Conservation (phyloP, 2,113 vertebrate genomes). For the Cathartes aura region DNA sequence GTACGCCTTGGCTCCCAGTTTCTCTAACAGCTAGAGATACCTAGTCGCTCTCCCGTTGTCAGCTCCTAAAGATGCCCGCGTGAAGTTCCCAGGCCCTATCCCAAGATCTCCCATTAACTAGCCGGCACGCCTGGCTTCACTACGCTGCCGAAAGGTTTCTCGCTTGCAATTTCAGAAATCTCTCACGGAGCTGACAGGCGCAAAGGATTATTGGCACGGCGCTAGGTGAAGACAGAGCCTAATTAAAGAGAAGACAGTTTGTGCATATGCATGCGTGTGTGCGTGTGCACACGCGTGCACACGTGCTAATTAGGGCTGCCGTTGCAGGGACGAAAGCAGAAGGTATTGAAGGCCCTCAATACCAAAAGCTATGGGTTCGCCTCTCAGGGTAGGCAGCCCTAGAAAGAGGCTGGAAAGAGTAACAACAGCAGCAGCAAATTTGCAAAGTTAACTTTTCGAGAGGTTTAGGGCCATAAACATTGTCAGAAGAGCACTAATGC, state of each 20-base stretch:
- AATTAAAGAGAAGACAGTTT: background rate
- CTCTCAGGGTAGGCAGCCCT: background rate
- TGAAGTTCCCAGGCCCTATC: background rate
- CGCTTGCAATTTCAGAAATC: background rate
- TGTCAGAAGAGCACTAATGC: background rate
- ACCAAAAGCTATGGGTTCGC: background rate
- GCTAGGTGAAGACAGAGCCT: background rate
- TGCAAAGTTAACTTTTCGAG: background rate
- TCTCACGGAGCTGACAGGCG: background rate
- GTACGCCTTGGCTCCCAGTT: background rate
- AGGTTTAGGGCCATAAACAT: background rate
- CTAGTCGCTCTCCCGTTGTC: background rate
- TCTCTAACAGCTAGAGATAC: background rate
- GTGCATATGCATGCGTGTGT: accelerated
- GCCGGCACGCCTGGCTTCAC: background rate
- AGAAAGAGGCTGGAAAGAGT: background rate
- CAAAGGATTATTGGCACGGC: background rate
- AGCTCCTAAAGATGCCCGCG: background rate
- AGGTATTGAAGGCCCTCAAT: background rate
- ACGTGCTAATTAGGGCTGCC: background rate
- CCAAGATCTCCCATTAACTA: background rate
- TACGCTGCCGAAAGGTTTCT: background rate
- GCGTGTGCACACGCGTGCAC: background rate
- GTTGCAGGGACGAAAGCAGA: background rate
- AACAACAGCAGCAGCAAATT: background rate